These are phyloP conservation scores for Drosophila fungiperda DNA, from an alignment of 2,888 invertebrate genomes.

Conservation along the genomic window DNA sequence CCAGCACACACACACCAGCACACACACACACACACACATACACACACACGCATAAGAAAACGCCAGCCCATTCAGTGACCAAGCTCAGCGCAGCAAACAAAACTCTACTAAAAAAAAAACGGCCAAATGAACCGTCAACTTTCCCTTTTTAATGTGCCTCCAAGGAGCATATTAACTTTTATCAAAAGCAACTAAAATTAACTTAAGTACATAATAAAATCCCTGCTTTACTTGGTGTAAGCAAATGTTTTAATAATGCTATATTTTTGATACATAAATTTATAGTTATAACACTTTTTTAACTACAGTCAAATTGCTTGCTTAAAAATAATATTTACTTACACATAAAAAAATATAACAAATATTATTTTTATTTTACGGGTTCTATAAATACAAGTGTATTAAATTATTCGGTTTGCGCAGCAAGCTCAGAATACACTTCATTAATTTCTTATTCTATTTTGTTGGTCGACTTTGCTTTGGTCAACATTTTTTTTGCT, in stretches of 20 bases:
- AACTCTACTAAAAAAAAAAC: constrained; percentile 30
- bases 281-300: neutral
- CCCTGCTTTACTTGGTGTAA: neutral
- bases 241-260: neutral
- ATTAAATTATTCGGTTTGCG: neutral
- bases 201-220: neutral
- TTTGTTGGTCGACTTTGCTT: constrained; percentile 25
- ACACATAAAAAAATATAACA: neutral
- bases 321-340: no score
- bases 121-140: constrained; percentile 48
- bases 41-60: constrained; percentile 15
- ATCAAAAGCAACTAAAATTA: neutral
- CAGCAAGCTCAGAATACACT: neutral
- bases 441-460: constrained; percentile 19
- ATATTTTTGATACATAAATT: neutral
- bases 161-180: constrained; percentile 21
- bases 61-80: constrained; percentile 23
- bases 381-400: constrained; percentile 1
- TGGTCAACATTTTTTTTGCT: constrained; percentile 39
- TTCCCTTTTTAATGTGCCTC: constrained; percentile 55
- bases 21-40: constrained; percentile 23
- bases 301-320: neutral
- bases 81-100: constrained; percentile 59
- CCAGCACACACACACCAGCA: constrained; percentile 33
- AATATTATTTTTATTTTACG: neutral